Conservation (phyloP, 2,797 vertebrate genomes). For the Xenops minutus region DNA sequence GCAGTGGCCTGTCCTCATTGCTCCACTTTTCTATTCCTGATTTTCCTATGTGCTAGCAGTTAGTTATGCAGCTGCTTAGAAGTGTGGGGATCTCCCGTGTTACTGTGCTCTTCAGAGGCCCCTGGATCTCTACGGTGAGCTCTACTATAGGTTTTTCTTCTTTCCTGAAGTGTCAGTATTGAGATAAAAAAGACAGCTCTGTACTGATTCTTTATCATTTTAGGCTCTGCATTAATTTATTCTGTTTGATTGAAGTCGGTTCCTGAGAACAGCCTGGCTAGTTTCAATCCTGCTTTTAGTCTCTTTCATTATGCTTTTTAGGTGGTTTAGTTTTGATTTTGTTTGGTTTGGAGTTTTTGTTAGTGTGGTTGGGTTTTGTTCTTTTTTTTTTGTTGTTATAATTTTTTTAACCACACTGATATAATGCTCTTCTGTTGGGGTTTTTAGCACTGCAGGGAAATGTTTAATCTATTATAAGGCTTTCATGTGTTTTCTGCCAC, state of each 20-base stretch:
- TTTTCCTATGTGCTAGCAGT: neutral
- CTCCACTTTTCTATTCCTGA: neutral
- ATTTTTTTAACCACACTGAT: neutral
- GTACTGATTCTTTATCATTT: neutral
- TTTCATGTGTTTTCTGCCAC: neutral
- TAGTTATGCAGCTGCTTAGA: neutral
- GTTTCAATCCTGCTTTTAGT: slow-evolving; percentile 36
- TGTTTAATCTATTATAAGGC: neutral
- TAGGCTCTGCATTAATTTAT: neutral
- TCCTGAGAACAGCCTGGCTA: neutral
- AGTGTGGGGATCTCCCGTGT: neutral
- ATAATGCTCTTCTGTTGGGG: neutral
- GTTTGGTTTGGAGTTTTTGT: neutral
- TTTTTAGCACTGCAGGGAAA: neutral
- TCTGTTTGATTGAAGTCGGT: neutral
- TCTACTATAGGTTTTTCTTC: neutral
- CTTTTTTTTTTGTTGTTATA: neutral
- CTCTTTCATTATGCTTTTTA: neutral
- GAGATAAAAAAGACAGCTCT: slow-evolving; percentile 16
- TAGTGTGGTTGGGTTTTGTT: neutral
- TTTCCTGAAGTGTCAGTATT: neutral
- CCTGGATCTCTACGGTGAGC: neutral
- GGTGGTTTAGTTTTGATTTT: neutral
- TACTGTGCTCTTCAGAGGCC: neutral
- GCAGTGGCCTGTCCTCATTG: neutral